A percentile compares a stretch with the other conserved stretches of the same genome.
phyloP scores from a whole-genome alignment of 2,113 vertebrate genomes.

The Pterocles gutturalis region DNA sequence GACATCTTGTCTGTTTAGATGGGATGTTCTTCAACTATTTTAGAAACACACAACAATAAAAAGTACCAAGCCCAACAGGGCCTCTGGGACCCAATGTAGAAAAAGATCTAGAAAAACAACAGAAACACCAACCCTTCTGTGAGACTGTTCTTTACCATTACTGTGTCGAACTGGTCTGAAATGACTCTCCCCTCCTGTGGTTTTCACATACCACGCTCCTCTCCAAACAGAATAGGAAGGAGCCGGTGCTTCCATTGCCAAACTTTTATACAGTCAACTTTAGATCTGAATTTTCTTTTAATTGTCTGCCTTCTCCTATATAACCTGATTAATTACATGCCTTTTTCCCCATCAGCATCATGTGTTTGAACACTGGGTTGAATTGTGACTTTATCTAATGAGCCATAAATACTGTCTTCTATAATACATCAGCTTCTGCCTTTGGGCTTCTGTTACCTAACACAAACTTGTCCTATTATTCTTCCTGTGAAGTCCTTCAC shows the following conservation, averaged over 20 bases:
- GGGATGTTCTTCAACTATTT: neutral
- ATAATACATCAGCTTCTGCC: slow-evolving; percentile 17
- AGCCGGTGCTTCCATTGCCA: neutral
- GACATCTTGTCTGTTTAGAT: neutral
- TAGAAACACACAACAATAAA: neutral
- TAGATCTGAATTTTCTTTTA: neutral
- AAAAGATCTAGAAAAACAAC: neutral
- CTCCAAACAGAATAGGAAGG: neutral
- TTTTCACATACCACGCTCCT: neutral
- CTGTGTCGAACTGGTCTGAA: neutral
- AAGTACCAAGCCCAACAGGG: neutral
- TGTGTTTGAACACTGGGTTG: neutral
- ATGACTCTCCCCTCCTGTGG: fast-evolving
- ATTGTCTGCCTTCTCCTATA: neutral
- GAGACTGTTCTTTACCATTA: neutral
- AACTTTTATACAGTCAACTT: neutral
- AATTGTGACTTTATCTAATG: slow-evolving; percentile 45
- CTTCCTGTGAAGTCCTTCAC: neutral
- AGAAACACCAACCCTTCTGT: neutral
- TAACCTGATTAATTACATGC: neutral
- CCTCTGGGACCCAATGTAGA: fast-evolving
- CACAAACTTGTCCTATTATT: neutral
- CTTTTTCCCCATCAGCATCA: neutral
- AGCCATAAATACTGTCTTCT: slow-evolving; percentile 52
- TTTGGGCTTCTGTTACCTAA: slow-evolving; percentile 31